Conservation (phyloP, 2,797 vertebrate species). For the Xyrichtys novacula region DNA sequence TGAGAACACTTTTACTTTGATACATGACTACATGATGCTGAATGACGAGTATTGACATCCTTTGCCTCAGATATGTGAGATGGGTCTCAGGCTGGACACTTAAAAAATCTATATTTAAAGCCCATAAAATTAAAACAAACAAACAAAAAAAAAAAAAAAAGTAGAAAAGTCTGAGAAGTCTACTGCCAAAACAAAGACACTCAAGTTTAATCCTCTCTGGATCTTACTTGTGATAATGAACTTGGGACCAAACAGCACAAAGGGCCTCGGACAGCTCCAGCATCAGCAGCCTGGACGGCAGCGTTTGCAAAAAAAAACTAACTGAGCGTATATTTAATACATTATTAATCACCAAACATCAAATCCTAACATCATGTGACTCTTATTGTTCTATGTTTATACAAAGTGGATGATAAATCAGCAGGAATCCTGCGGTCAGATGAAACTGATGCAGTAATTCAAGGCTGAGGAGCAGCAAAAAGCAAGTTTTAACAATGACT, state of each 20-base stretch:
- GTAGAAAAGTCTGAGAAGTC: no score
- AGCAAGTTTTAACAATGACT: background rate
- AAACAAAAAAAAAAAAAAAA: no score
- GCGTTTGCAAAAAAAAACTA: slow-evolving; percentile 16
- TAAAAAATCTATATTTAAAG: no score
- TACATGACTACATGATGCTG: no score
- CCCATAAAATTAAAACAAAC: no score
- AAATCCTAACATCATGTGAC: slow-evolving; percentile 16
- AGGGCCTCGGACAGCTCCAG: slow-evolving; percentile 4
- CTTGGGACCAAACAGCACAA: background rate
- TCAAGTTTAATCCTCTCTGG: no score
- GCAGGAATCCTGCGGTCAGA: background rate
- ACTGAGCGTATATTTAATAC: slow-evolving; percentile 8
- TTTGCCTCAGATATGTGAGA: no score
- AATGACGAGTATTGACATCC: no score
- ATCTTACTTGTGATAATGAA: slow-evolving; percentile 4
- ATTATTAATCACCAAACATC: slow-evolving; percentile 24
- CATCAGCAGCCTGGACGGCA: slow-evolving; percentile 33
- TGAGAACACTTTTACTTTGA: no score
- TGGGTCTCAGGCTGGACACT: no score
- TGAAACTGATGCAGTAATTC: background rate
- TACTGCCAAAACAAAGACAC: no score
- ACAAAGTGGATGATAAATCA: slow-evolving; percentile 4
- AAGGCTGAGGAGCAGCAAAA: background rate
- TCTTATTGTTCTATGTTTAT: slow-evolving; percentile 5